Base-by-base conservation (phyloP, 1,140 invertebrate species). In the Aphelenchoides besseyi region DNA sequence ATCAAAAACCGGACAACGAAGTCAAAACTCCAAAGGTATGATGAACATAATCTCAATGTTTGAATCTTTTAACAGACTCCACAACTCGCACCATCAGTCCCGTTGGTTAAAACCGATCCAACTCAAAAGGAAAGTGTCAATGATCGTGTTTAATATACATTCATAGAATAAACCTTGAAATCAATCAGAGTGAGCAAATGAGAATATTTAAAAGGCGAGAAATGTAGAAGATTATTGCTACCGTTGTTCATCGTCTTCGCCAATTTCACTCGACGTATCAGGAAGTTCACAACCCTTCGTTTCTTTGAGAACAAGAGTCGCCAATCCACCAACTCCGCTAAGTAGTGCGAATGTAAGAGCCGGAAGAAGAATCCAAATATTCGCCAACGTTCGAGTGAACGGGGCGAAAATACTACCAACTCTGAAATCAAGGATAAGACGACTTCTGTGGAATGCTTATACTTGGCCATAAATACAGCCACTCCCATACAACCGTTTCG, bases 401-500 rank as follows among this genome's bases (percentile, higher is more conserved):
- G 55, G 55, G 5, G 55, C 5, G 16, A 59, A 59, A 23, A 59
- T 5, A 16, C 55, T 23, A 23, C 5, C 55, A 33, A 59, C 55
- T 33, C 55, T 59, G 23, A 48, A 48, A 48, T 23, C 41, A 48
- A 48, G 12, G 41, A 48, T 48, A 16, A 48, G 12, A 48, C 12
- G 41, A 12, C 41, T 16, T 48, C 41, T 12, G 23, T 48, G 41
- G 41, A 48, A 48, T 12, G 41, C 12, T n/a, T n/a, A n/a, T n/a
- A 61, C 30, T 29, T 16, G 1, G 63, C 63, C 12, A 66, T 16
- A 37, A 71, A 59, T 2, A 18, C 54, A 28, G 77, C 79, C n/a
- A 79, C 37, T 33, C 73, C 73, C 28, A 74, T 77, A 52, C 75
- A 79, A 16, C 75, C 70, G 30, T 37, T 76, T 18, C 74, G 72